Conservation (phyloP, 2,797 vertebrate species). For the Crocidura indochinensis region DNA sequence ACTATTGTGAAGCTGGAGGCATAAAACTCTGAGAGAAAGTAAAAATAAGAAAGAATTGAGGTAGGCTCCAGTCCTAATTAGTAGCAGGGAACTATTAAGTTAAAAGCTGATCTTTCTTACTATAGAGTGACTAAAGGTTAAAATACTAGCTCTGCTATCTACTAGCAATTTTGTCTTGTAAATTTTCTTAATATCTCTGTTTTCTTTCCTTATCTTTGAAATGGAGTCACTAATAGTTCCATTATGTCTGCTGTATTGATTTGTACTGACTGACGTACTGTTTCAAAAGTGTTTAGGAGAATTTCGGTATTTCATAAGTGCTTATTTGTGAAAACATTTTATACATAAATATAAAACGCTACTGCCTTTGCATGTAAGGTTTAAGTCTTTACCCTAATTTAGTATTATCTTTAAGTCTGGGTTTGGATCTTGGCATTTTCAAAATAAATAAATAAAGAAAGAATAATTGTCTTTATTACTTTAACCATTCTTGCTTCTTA, state of each 20-base stretch:
- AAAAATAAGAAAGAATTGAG: background rate
- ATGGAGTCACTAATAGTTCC: background rate
- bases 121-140: background rate
- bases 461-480: background rate
- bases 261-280: background rate
- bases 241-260: background rate
- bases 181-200: background rate
- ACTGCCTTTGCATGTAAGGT: slow-evolving; percentile 11
- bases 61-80: background rate
- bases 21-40: background rate
- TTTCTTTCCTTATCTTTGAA: slow-evolving; percentile 40
- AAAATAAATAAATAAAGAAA: no score
- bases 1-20: background rate
- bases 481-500: background rate
- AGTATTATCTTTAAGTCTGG: background rate
- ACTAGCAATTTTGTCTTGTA: background rate
- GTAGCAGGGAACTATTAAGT: background rate
- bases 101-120: background rate
- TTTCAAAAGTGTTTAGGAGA: slow-evolving; percentile 41
- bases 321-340: background rate
- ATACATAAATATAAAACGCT: slow-evolving; percentile 39
- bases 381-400: background rate
- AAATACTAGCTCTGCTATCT: background rate
- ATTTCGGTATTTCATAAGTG: background rate
- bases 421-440: no score